Conservation (phyloP, 2,888 invertebrate species). For the Volucella zonaria region DNA sequence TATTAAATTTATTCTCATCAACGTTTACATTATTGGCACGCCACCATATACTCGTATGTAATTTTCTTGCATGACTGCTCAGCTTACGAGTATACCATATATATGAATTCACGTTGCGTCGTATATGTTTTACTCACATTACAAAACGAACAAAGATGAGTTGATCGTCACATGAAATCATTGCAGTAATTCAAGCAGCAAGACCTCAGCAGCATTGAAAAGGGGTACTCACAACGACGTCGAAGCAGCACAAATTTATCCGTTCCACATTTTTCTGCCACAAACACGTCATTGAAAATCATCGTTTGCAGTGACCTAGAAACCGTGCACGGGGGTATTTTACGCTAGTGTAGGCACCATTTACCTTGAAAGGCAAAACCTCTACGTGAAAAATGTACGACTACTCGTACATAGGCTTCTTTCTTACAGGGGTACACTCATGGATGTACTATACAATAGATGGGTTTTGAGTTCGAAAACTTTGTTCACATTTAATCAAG, state of each 20-base stretch:
- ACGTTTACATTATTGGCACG: conserved; percentile 6
- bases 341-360: conserved; percentile 28
- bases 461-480: no score
- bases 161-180: conserved; percentile 12
- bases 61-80: conserved; percentile 14
- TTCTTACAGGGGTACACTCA: no score
- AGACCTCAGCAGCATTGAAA: background rate
- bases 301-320: conserved; percentile 49
- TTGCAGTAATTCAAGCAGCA: conserved; percentile 5
- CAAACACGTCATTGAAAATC: conserved; percentile 37
- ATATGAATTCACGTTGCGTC: no score
- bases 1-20: conserved; percentile 12
- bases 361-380: conserved; percentile 40
- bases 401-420: background rate
- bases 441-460: no score
- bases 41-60: background rate
- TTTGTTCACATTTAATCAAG: no score
- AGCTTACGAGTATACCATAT: background rate
- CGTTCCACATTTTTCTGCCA: background rate
- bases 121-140: background rate
- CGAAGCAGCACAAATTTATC: no score
- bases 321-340: conserved; percentile 36
- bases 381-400: conserved; percentile 3
- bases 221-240: background rate
- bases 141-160: conserved; percentile 1